These are phyloP conservation scores for Myripristis jacobus DNA, from an alignment of 2,797 vertebrate genomes.

Conservation along the genomic window DNA sequence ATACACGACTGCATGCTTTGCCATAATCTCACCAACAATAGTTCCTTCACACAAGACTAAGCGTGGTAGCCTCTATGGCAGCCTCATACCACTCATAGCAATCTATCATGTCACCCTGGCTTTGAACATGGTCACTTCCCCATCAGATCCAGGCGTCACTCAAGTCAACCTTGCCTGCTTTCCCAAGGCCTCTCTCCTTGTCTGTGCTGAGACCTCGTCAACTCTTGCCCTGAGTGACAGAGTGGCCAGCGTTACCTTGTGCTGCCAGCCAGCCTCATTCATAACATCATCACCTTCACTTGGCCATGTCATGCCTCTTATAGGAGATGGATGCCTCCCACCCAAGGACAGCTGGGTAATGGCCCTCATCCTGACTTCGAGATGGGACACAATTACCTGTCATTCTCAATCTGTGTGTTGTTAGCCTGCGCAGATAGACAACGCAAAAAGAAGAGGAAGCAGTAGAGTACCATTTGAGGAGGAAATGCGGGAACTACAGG, in stretches of 20 bases:
- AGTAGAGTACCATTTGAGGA: neutral
- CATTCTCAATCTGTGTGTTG: constrained; percentile 60
- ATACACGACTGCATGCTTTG: neutral
- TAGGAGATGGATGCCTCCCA: constrained; percentile 73
- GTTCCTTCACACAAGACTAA: constrained; percentile 11
- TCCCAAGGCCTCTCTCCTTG: constrained; percentile 66
- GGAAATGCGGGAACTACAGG: neutral
- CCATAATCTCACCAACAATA: constrained; percentile 11
- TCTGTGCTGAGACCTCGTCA: constrained; percentile 65
- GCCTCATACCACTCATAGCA: constrained; percentile 4
- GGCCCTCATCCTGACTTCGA: constrained; percentile 68
- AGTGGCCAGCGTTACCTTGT: constrained; percentile 78
- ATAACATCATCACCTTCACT: constrained; percentile 83
- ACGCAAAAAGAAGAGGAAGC: constrained; percentile 24
- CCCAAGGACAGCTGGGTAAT: constrained; percentile 82
- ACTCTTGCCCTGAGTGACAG: constrained; percentile 63
- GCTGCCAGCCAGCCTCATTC: constrained; percentile 76
- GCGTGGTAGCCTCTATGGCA: no score
- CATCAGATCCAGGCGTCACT: constrained; percentile 59
- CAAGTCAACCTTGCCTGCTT: constrained; percentile 68
- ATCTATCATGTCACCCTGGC: constrained; percentile 14
- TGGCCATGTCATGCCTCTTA: constrained; percentile 74
- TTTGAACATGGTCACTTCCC: constrained; percentile 50
- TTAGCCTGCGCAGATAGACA: constrained; percentile 19
- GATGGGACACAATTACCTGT: constrained; percentile 61